phyloP scores from a whole-genome alignment of 2,888 invertebrate species.

The Hydriomena furcata region DNA sequence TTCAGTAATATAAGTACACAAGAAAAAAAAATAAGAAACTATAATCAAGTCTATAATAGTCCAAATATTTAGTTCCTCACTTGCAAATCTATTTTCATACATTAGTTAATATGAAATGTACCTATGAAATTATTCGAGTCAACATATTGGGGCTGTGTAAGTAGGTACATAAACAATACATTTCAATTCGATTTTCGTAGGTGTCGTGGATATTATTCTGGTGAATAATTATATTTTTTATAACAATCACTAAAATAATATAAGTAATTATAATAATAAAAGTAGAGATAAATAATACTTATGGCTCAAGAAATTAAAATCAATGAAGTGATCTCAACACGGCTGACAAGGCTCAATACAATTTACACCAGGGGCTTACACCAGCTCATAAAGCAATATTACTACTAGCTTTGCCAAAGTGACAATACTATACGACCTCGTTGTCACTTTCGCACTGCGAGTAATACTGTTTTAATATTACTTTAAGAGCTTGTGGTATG shows the following conservation, averaged over 20 bases:
- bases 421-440: too few species aligned
- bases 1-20: conserved; percentile 1
- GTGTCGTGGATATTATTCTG: background rate
- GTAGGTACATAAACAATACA: background rate
- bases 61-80: conserved; percentile 4
- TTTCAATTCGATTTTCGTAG: background rate
- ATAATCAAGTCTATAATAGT: background rate
- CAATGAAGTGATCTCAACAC: too few species aligned
- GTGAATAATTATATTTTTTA: too few species aligned
- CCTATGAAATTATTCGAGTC: conserved; percentile 2
- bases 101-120: too few species aligned
- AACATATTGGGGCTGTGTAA: background rate
- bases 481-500: too few species aligned
- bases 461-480: too few species aligned
- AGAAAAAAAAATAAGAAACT: background rate
- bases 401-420: too few species aligned
- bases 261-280: background rate
- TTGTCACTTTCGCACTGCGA: too few species aligned
- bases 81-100: background rate
- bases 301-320: too few species aligned
- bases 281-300: background rate
- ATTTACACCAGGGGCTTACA: too few species aligned
- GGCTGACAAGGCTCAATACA: too few species aligned
- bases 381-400: too few species aligned
- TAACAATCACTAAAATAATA: background rate